Evolutionary conservation across 2,888 invertebrate species (phyloP).

Genomic region (Orthonychiurus folsomi): DNA sequence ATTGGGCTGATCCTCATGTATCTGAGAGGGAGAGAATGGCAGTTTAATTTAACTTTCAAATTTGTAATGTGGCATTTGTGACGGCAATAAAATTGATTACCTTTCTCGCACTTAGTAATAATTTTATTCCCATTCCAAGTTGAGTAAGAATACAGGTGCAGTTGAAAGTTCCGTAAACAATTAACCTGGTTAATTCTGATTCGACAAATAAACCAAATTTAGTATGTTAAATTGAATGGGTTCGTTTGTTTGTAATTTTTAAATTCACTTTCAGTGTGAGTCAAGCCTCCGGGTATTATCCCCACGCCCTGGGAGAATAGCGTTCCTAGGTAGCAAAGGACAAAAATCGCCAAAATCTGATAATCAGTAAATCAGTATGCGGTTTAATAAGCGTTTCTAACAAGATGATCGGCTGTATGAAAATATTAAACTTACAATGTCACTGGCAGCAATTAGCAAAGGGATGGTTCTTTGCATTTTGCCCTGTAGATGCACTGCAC

Average conservation of each 20-base stretch:
- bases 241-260: not conserved
- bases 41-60: not conserved
- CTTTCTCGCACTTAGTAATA: not conserved
- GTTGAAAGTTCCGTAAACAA: not conserved
- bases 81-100: not conserved
- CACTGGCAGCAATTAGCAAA: too few species aligned
- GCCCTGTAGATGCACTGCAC: too few species aligned
- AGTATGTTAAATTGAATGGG: too few species aligned
- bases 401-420: too few species aligned
- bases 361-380: not conserved
- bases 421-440: too few species aligned
- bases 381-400: too few species aligned
- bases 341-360: not conserved
- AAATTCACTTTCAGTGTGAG: not conserved
- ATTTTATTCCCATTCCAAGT: not conserved
- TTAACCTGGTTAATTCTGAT: not conserved
- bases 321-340: not conserved
- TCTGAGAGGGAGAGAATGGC: too few species aligned
- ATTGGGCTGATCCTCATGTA: slow-evolving; percentile 3
- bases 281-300: not conserved
- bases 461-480: too few species aligned
- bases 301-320: not conserved
- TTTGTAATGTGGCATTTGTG: too few species aligned
- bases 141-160: not conserved
- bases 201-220: not conserved